Conservation (phyloP, 2,888 invertebrate species). For the Hypsopygia costalis region DNA sequence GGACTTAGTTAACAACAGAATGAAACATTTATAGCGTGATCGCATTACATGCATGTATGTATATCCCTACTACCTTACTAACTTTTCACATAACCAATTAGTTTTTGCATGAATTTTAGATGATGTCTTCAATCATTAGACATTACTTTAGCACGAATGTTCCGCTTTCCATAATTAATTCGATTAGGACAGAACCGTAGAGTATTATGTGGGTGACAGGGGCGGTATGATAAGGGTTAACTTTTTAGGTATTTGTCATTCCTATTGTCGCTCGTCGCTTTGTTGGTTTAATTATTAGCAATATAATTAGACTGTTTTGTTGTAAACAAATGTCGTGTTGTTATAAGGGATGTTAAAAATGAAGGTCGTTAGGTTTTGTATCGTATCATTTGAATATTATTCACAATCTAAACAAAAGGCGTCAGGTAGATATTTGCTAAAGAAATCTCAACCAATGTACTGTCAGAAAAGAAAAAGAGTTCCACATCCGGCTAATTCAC, state of each 20-base stretch:
- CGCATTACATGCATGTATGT: too few relatives aligned
- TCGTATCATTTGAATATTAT: too few relatives aligned
- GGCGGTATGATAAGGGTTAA: slow-evolving; percentile 21
- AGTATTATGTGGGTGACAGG: slow-evolving; percentile 25
- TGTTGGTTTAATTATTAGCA: slow-evolving; percentile 21
- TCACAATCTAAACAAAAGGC: too few relatives aligned
- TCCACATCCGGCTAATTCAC: too few relatives aligned
- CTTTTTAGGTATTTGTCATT: slow-evolving; percentile 24
- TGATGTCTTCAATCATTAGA: slow-evolving; percentile 7
- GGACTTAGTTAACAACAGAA: too few relatives aligned
- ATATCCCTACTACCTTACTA: too few relatives aligned
- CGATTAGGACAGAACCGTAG: slow-evolving; percentile 14
- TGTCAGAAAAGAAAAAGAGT: too few relatives aligned
- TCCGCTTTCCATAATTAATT: slow-evolving; percentile 21
- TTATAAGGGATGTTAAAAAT: background rate
- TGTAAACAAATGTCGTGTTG: slow-evolving; percentile 10
- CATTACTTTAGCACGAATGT: slow-evolving; percentile 6
- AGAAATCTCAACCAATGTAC: too few relatives aligned
- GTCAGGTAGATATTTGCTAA: too few relatives aligned
- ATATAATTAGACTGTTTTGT: slow-evolving; percentile 18
- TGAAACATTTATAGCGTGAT: too few relatives aligned
- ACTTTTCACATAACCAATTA: too few relatives aligned
- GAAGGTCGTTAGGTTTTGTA: background rate
- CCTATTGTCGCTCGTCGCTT: slow-evolving; percentile 18
- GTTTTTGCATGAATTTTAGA: background rate